phyloP scores from a whole-genome alignment of 2,797 vertebrate genomes.

The Novumbra hubbsi region DNA sequence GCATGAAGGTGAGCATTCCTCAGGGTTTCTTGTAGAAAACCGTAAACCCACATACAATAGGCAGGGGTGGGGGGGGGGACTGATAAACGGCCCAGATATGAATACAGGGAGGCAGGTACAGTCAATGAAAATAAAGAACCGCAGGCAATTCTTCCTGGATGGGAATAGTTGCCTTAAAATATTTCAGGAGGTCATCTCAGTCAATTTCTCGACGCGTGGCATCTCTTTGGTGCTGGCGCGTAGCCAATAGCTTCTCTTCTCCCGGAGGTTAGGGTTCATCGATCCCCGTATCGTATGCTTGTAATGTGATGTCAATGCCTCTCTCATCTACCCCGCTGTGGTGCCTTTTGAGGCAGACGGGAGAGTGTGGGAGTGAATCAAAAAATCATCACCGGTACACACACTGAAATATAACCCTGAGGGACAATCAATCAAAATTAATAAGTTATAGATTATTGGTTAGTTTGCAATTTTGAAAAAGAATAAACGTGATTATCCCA shows the following conservation, averaged over 20 bases:
- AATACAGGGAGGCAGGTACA: slow-evolving; percentile 11
- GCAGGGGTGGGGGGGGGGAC: neutral
- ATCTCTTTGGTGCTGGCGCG: slow-evolving; percentile 41
- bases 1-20: neutral
- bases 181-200: slow-evolving; percentile 33
- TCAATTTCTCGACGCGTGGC: slow-evolving; percentile 40
- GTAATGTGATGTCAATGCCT: slow-evolving; percentile 53
- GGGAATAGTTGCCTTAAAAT: slow-evolving; percentile 29
- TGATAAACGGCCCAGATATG: slow-evolving; percentile 14
- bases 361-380: slow-evolving; percentile 26
- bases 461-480: neutral
- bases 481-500: too few species aligned
- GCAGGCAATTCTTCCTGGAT: slow-evolving; percentile 1
- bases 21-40: neutral
- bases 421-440: neutral
- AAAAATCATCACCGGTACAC: slow-evolving; percentile 12
- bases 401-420: neutral
- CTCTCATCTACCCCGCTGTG: slow-evolving; percentile 44
- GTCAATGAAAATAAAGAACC: slow-evolving; percentile 26
- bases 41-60: neutral
- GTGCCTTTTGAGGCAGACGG: neutral
- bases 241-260: slow-evolving; percentile 42
- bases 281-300: slow-evolving; percentile 50
- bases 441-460: neutral
- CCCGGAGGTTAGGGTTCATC: slow-evolving; percentile 46